Evolutionary conservation across 1,140 invertebrate genomes (phyloP), one percentile per base, ranked within the genome.

Genomic region (Drosophila subobscura): DNA sequence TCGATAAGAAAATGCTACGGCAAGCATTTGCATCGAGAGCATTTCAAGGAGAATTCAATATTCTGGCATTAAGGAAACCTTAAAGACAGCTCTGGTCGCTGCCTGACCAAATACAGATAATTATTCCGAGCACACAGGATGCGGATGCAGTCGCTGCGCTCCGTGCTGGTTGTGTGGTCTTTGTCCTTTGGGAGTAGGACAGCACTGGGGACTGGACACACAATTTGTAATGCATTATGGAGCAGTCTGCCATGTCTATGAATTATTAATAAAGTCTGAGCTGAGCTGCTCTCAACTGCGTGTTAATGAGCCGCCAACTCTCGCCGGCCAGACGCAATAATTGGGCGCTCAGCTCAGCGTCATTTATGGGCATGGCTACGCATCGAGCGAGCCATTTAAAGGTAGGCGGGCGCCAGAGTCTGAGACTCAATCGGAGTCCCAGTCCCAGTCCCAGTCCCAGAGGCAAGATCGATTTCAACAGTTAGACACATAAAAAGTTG

Each of bases 201-300:
- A 60, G 25, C 16, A 20, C 16, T 20, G 16, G 16, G 16, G 16
- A 20, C 16, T 20, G 16, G 44, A 51, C 59, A 61, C 64, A 53
- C 10, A 80, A 85, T 81, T 85, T 86, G 81, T 85, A 86, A 85
- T 85, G 81, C 81, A 85, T 85, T 85, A 85, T 85, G 81, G 77
- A 86, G 67, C 53, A 77, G 80, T 60, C 47, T 63, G 52, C 67
- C 47, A 44, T 59, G 72, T 74, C 81, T 77, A 85, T 85, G 81
- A 85, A 85, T 85, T 85, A 85, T 85, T 85, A 86, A 85, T 85
- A 86, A 59, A 77, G 72, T 46, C 42, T 22, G 25, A 16, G 16
- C 16, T 20, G 16, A 20, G 16, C 16, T 8, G 10, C 1, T 4
- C 33, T 51, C 68, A 86, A 86, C 81, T 81, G 81, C 81, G 81